These are phyloP conservation scores for Hyposoter dolosus DNA, from an alignment of 2,888 invertebrate genomes.

Conservation along the genomic window DNA sequence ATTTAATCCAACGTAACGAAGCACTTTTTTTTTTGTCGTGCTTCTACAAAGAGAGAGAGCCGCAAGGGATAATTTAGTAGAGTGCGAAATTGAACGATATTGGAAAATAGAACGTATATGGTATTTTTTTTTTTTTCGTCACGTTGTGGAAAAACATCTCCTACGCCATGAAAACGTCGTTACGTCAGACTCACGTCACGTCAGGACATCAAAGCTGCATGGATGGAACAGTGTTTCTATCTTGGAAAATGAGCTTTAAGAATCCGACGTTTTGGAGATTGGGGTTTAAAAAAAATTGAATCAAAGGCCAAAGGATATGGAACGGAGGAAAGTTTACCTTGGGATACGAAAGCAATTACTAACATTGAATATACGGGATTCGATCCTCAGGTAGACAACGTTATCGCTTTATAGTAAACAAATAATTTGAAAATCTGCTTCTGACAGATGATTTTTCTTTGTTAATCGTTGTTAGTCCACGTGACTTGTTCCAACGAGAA, in stretches of 20 bases:
- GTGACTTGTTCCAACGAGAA: not conserved
- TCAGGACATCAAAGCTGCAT: constrained; percentile 2
- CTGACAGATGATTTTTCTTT: not conserved
- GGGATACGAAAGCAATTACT: not conserved
- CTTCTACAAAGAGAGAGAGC: not conserved
- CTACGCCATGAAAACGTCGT: not conserved
- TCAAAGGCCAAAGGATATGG: not conserved
- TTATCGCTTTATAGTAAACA: not conserved
- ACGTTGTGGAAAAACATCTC: not conserved
- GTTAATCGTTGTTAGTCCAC: not conserved
- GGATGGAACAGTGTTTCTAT: not conserved
- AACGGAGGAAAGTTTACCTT: not conserved
- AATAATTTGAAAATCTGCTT: not conserved
- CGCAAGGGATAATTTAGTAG: constrained; percentile 17
- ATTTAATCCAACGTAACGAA: not conserved
- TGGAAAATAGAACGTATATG: not conserved
- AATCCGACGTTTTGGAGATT: not conserved
- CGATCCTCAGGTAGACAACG: not conserved
- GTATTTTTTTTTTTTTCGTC: not conserved
- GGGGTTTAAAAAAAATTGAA: not conserved
- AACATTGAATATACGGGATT: not conserved
- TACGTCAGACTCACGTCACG: constrained; percentile 2
- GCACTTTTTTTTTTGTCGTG: not conserved
- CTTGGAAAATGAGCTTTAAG: not conserved
- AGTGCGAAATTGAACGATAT: not conserved